phyloP scores from a whole-genome alignment of 1,140 invertebrate genomes.

The Acromyrmex charruanus region DNA sequence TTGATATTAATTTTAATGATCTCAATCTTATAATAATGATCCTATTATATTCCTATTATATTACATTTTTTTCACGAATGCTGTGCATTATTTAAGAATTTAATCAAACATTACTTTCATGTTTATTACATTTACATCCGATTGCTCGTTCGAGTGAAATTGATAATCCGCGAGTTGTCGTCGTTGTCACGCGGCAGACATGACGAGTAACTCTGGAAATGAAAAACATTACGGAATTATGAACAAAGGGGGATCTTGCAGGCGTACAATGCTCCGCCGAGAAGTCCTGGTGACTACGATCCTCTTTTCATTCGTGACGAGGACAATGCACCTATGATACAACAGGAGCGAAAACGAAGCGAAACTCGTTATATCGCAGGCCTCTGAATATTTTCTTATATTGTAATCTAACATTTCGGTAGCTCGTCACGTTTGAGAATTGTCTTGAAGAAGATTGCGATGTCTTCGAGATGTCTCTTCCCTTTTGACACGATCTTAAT shows the following conservation, averaged over 20 bases:
- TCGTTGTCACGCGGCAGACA: conserved; percentile 25
- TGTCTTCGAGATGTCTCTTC: neutral
- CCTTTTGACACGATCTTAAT: neutral
- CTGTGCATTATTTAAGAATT: neutral
- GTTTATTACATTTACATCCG: conserved; percentile 1
- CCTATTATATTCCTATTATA: neutral
- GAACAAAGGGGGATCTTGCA: neutral
- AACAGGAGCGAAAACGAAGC: neutral
- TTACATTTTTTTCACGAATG: neutral
- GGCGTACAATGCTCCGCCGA: conserved; percentile 3
- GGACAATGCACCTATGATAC: conserved; percentile 42
- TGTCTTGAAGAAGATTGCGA: neutral
- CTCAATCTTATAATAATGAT: neutral
- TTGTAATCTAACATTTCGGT: conserved; percentile 63
- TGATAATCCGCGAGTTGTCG: conserved; percentile 33
- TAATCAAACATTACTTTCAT: neutral
- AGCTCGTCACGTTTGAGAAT: conserved; percentile 67
- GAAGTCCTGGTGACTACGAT: conserved; percentile 16
- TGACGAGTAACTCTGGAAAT: conserved; percentile 32
- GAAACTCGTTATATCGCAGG: conserved; percentile 25
- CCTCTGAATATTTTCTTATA: conserved; percentile 24
- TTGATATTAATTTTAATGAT: neutral
- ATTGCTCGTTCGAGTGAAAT: neutral
- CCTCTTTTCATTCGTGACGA: conserved; percentile 38
- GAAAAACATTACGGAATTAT: conserved; percentile 57